These are phyloP conservation scores for Hirtodrosophila confusa DNA, from an alignment of 2,888 invertebrate genomes.

Conservation along the genomic window DNA sequence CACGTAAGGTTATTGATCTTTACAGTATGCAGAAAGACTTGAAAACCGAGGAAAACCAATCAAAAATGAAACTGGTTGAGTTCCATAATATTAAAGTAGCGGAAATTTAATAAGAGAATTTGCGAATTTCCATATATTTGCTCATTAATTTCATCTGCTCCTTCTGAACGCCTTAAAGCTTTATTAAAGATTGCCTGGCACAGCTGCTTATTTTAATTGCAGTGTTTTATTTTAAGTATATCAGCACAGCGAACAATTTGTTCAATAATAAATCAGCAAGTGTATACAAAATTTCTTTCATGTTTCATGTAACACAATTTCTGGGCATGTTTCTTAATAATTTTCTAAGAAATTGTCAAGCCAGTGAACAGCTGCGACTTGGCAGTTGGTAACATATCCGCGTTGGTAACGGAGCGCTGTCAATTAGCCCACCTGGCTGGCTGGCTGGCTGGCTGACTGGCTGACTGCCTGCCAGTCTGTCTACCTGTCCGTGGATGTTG, in stretches of 20 bases:
- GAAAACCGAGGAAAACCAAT: too few species aligned
- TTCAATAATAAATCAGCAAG: too few species aligned
- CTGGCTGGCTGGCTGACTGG: constrained; percentile 10
- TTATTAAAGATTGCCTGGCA: too few species aligned
- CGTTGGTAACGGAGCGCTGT: constrained; percentile 22
- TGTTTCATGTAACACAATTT: not conserved
- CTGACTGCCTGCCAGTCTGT: constrained; percentile 3
- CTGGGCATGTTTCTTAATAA: not conserved
- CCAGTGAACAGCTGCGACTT: constrained; percentile 19
- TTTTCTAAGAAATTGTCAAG: constrained; percentile 4
- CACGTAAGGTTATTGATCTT: constrained; percentile 4
- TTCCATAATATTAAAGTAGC: too few species aligned
- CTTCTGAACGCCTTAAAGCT: too few species aligned
- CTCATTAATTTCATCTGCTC: too few species aligned
- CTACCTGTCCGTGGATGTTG: constrained; percentile 5
- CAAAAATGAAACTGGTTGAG: too few species aligned
- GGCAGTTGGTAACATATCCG: constrained; percentile 4
- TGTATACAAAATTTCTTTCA: not conserved
- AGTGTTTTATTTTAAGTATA: too few species aligned
- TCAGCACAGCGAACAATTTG: too few species aligned
- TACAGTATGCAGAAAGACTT: not conserved
- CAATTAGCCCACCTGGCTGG: constrained; percentile 40
- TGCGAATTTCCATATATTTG: too few species aligned
- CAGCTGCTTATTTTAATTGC: too few species aligned
- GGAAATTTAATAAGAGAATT: too few species aligned